Evolutionary conservation across 2,888 invertebrate genomes (phyloP), one percentile per base, ranked within the genome.

Genomic region (Chymomyza fuscimana): DNA sequence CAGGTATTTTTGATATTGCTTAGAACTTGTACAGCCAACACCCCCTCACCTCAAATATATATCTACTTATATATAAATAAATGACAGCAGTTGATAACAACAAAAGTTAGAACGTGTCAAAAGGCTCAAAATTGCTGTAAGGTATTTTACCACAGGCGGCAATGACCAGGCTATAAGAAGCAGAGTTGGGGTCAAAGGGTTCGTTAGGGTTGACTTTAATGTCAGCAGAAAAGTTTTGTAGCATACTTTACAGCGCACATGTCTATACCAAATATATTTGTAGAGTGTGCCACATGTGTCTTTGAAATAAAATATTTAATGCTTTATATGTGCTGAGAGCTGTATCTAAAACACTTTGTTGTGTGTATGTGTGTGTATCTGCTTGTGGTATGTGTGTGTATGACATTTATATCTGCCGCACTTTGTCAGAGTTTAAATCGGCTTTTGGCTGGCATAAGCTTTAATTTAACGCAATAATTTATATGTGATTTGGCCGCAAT

Each of bases 401-500:
- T 16, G 40, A 58, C 15, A 16, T 65, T 65, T 65, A 46, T 52
- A 46, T 65, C 65, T 46, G 52, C 16, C 54, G 19, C 32, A 61
- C 60, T 67, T 62, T 62, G 60, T 60, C 60, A 56, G 63, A 64
- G 69, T 72, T 88, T 79, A 72, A 87, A 87, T 82, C 86, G 72
- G 81, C 72, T 78, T 80, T 73, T 68, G 64, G 72, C 72, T 68
- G 71, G 65, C 64, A 29, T 62, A 65, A 69, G 78, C 72, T 73
- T 72, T 70, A 74, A 77, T 81, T 78, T 74, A 71, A 72, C 65
- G 86, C 78, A 85, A 87, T 87, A 75, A 89, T 82, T 85, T 86
- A 86, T 77, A 70, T 72, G 65, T 65, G 77, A 67, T 72, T 73
- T 72, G 77, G 67, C 68, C 86, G 72, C 80, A 82, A 66, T 75